A percentile compares a stretch with the other conserved stretches of the same genome.
Conservation (phyloP, 2,113 vertebrate genomes). For the Xiphorhynchus elegans region DNA sequence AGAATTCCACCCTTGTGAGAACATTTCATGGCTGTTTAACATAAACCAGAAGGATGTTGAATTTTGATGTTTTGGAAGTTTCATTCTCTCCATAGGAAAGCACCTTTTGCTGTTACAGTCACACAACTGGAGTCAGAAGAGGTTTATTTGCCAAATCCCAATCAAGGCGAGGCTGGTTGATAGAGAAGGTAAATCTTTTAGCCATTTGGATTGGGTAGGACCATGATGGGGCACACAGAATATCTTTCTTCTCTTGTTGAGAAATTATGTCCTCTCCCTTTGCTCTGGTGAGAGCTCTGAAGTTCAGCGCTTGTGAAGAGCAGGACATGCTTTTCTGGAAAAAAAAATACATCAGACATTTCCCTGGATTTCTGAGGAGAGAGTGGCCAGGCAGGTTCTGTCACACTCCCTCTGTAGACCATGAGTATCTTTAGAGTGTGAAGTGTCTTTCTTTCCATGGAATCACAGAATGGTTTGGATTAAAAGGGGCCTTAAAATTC, state of each 20-base stretch:
- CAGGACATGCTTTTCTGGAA: background rate
- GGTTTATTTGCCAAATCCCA: background rate
- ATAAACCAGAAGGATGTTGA: background rate
- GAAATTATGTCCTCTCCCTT: background rate
- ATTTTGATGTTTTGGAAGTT: fast-evolving
- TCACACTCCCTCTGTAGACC: background rate
- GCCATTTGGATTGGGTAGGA: background rate
- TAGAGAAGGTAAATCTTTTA: background rate
- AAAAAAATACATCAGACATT: fast-evolving
- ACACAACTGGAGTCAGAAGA: background rate
- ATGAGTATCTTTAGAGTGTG: background rate
- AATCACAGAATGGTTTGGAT: background rate
- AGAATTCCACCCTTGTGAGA: background rate
- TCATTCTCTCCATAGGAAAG: background rate
- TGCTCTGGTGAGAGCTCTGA: background rate
- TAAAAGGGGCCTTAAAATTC: background rate
- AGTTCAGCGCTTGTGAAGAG: background rate
- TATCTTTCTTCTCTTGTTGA: background rate
- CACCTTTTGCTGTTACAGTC: background rate
- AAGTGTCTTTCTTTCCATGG: background rate
- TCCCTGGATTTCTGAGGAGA: background rate
- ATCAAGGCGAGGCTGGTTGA: background rate
- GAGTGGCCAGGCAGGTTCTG: background rate
- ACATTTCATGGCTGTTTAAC: background rate
- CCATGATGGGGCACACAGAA: background rate